Evolutionary conservation across 2,797 vertebrate genomes (phyloP).

Genomic region (Rhyacichthys aspro): DNA sequence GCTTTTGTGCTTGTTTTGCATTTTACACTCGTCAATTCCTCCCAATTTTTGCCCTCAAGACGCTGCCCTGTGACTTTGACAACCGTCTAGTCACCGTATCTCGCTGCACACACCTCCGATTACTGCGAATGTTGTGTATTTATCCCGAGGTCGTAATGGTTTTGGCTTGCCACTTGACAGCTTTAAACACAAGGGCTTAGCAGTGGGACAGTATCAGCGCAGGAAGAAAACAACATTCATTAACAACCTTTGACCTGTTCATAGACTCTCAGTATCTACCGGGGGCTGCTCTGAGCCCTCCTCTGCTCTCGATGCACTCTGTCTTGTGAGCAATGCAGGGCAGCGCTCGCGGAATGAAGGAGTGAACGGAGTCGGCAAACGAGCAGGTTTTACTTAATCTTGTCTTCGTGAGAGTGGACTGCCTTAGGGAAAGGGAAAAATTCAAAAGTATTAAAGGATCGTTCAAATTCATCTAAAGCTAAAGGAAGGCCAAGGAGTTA

Average conservation of each 20-base stretch:
- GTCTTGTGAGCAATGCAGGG: slow-evolving; percentile 21
- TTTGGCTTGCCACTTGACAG: slow-evolving; percentile 50
- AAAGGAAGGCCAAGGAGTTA: too few species aligned
- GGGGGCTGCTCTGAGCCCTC: slow-evolving; percentile 11
- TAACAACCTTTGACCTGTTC: slow-evolving; percentile 60
- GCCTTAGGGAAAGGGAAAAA: neutral
- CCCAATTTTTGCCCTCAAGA: slow-evolving; percentile 51
- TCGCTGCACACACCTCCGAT: slow-evolving; percentile 16
- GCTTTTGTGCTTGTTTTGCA: slow-evolving; percentile 13
- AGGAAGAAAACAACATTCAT: slow-evolving; percentile 61
- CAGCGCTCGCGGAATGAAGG: slow-evolving; percentile 4
- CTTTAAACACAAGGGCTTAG: slow-evolving; percentile 60
- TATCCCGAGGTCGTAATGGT: slow-evolving; percentile 51
- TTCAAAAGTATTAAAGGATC: too few species aligned
- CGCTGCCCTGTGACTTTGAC: slow-evolving; percentile 45
- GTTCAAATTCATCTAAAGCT: too few species aligned
- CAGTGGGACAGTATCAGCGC: slow-evolving; percentile 45
- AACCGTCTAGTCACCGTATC: slow-evolving; percentile 15
- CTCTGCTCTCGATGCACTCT: slow-evolving; percentile 11
- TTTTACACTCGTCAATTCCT: slow-evolving; percentile 33
- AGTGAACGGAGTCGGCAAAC: slow-evolving; percentile 5
- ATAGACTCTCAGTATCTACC: slow-evolving; percentile 30
- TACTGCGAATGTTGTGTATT: slow-evolving; percentile 43
- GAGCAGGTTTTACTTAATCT: slow-evolving; percentile 7
- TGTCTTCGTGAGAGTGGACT: slow-evolving; percentile 5